A percentile compares a stretch with the other conserved stretches of the same genome.
Evolutionary conservation across 2,888 invertebrate genomes (phyloP).

Genomic region (Uloborus plumipes): DNA sequence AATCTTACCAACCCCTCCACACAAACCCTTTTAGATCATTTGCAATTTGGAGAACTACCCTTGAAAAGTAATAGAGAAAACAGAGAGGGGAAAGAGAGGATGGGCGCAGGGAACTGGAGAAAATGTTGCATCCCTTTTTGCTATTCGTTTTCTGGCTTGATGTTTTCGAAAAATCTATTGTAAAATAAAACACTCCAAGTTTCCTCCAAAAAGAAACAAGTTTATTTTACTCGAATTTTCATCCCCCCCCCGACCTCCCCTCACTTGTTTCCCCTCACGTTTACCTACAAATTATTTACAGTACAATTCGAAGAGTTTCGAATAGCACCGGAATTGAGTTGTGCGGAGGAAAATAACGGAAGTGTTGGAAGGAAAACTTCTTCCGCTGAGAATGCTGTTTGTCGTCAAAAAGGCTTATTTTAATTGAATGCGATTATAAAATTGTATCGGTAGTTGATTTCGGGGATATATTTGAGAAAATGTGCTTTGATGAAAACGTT

Average conservation of each 20-base stretch:
- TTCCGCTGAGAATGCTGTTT: no score
- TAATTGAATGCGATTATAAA: no score
- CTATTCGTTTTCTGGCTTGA: slow-evolving; percentile 49
- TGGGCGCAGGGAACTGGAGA: slow-evolving; percentile 8
- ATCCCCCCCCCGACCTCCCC: background rate
- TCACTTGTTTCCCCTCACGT: background rate
- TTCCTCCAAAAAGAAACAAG: slow-evolving; percentile 32
- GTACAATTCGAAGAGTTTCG: slow-evolving; percentile 3
- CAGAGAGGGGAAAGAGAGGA: slow-evolving; percentile 7
- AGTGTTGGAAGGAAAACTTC: no score
- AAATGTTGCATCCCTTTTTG: slow-evolving; percentile 17
- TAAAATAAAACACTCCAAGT: slow-evolving; percentile 49
- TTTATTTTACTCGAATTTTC: slow-evolving; percentile 31
- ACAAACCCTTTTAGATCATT: no score
- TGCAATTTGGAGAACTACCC: no score
- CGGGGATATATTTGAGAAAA: no score
- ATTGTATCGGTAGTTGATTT: no score
- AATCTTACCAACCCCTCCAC: no score
- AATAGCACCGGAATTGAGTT: background rate
- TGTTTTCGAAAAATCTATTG: slow-evolving; percentile 54
- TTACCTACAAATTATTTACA: slow-evolving; percentile 24
- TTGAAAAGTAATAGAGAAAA: slow-evolving; percentile 8
- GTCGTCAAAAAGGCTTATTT: no score
- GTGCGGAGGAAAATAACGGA: background rate
- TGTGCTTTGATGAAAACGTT: no score